Evolutionary conservation across 2,797 vertebrate species (phyloP), one percentile per base, ranked within the genome.

Genomic region (Botia almorhae): DNA sequence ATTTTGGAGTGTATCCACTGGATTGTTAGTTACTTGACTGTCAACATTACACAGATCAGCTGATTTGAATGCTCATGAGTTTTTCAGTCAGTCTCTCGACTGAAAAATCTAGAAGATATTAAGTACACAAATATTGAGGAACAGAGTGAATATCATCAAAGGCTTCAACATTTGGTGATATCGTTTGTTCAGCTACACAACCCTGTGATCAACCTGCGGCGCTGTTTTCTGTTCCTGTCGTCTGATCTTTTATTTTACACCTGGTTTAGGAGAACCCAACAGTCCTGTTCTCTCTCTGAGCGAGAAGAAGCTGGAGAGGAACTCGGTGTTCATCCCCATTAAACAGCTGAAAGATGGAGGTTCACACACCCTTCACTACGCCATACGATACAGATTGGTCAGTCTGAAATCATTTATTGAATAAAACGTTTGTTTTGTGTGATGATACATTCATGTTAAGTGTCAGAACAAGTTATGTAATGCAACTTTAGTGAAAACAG

Each of bases 211-310:
- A 36, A 36, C 39, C 8, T 43, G 39, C 6, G 23, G 23, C 23
- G 23, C 23, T 33, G 33, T 33, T 33, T 33, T 33, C 4, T 33
- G 33, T 33, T 46, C 43, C 10, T 46, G 7, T n/a, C 14, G 0
- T 60, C 67, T 63, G 8, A 78, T 64, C 46, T 72, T 39, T 55
- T 4, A 10, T 55, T 17, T 58, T 65, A 0, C 10, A 21, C 10
- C 39, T 48, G 14, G 5, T 75, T 10, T 70, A 90, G 89, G 86
- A 2, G 87, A 90, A 68, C 85, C 89, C 11, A 85, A 87, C 64
- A 82, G 48, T 1, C 88, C 89, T 11, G 14, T 75, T 10, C 26
- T 88, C 21, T 75, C 65, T 23, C 17, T 51, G 43, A 26, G 43
- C 2, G 74, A 87, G 64, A 71, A 56, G 7, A 82, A 60, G 61